These are phyloP conservation scores for Arge pagana DNA, from an alignment of 2,888 invertebrate species.

Conservation along the genomic window DNA sequence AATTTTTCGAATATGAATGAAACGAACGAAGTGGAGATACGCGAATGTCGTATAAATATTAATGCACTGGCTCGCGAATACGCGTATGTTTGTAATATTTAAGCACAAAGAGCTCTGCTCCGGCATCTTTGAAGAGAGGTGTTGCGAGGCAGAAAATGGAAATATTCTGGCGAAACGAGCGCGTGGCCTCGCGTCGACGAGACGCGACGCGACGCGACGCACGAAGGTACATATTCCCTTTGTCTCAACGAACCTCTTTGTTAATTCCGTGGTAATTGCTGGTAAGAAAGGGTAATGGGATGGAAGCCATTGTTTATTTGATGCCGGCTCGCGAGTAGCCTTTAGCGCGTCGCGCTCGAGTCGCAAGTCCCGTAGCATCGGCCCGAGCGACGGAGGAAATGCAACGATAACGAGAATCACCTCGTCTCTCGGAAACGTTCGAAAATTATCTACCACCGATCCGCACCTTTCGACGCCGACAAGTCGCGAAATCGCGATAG, in stretches of 20 bases:
- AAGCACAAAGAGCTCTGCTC: no score
- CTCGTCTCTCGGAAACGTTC: no score
- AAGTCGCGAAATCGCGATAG: background rate
- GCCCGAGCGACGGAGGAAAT: slow-evolving; percentile 11
- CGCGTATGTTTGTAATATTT: no score
- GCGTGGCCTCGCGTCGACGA: slow-evolving; percentile 1
- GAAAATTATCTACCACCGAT: no score
- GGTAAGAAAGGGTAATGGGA: slow-evolving; percentile 20
- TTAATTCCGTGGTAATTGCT: slow-evolving; percentile 17
- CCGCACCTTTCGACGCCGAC: no score
- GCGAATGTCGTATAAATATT: no score
- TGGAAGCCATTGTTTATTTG: slow-evolving; percentile 14
- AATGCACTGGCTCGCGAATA: no score
- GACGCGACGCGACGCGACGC: slow-evolving; percentile 13
- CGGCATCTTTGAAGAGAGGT: slow-evolving; percentile 6
- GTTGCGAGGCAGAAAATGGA: slow-evolving; percentile 7
- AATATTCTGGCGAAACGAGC: slow-evolving; percentile 6
- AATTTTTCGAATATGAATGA: no score
- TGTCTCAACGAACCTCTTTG: slow-evolving; percentile 7
- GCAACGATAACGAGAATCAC: slow-evolving; percentile 9
- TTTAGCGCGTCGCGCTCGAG: slow-evolving; percentile 15
- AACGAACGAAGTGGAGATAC: no score
- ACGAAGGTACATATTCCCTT: no score
- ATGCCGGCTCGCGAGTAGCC: slow-evolving; percentile 2
- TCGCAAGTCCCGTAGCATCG: slow-evolving; percentile 19